Percentiles rank a stretch among this genome's conserved stretches.
phyloP scores from a whole-genome alignment of 2,888 invertebrate genomes.

The Plebejus anna region DNA sequence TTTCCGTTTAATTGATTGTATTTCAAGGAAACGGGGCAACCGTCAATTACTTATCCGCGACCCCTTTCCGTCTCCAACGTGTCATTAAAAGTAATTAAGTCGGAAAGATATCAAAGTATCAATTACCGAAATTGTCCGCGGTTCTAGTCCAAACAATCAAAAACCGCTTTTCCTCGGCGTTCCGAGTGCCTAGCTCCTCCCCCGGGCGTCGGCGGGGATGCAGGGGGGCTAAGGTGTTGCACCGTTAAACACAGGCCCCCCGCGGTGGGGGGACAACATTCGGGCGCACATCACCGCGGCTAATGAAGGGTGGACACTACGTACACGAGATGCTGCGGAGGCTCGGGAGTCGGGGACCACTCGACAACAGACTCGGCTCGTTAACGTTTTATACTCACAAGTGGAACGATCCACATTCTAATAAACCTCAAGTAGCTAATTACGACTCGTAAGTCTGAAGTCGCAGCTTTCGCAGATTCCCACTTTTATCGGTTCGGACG shows the following conservation, averaged over 20 bases:
- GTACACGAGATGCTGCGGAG: neutral
- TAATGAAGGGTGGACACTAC: conserved; percentile 13
- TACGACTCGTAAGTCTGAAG: neutral
- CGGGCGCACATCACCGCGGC: conserved; percentile 1
- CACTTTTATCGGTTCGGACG: neutral
- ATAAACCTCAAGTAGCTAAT: conserved; percentile 19
- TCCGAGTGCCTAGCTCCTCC: conserved; percentile 41
- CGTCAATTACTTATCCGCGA: neutral
- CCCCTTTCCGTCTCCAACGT: conserved; percentile 16
- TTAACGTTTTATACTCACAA: neutral
- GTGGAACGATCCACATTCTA: neutral
- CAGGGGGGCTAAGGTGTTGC: neutral
- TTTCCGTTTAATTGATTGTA: conserved; percentile 1
- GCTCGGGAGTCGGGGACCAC: neutral
- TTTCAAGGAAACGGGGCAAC: conserved; percentile 4
- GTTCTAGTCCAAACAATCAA: conserved; percentile 30
- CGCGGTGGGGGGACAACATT: conserved; percentile 13
- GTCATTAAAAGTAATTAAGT: conserved; percentile 5
- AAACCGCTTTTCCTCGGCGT: conserved; percentile 38
- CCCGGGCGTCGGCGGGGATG: conserved; percentile 30
- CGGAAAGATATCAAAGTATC: neutral
- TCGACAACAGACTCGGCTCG: conserved; percentile 6
- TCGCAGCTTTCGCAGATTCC: neutral
- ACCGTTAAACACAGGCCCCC: conserved; percentile 19
- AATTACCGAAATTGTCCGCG: conserved; percentile 21